Conservation (phyloP, 23 tunicate species). For the Styela plicata region DNA sequence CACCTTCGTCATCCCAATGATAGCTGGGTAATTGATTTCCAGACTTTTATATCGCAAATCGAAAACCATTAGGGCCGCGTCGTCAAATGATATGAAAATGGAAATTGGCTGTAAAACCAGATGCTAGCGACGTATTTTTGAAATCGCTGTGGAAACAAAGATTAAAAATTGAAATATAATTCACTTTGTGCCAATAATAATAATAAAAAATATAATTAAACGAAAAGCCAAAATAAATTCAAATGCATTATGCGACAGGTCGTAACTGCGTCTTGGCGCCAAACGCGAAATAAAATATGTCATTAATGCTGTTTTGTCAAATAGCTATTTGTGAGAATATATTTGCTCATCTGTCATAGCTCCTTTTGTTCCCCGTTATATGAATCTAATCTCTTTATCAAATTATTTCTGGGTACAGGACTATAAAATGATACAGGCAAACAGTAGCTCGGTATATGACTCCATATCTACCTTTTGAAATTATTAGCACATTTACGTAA, state of each 20-base stretch:
- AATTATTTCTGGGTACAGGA: constrained; percentile 18
- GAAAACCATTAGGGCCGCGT: background rate
- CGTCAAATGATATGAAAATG: background rate
- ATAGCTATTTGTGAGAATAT: background rate
- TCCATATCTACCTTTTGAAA: background rate
- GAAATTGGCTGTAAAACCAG: background rate
- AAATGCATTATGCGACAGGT: background rate
- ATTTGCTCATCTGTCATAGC: constrained; percentile 20
- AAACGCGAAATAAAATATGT: constrained; percentile 7
- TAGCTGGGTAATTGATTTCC: background rate
- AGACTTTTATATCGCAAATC: background rate
- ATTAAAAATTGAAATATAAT: background rate
- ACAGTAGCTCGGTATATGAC: constrained; percentile 9
- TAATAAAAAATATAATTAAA: too few relatives aligned
- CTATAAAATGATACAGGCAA: background rate
- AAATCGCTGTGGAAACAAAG: background rate
- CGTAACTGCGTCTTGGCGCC: constrained; percentile 22
- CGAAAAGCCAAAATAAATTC: background rate
- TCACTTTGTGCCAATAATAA: too few relatives aligned
- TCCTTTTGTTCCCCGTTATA: constrained; percentile 1
- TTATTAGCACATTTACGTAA: background rate
- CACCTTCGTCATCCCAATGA: background rate
- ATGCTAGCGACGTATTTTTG: background rate
- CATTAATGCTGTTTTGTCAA: constrained; percentile 28
- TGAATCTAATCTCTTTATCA: constrained; percentile 9